A percentile compares a stretch with the other conserved stretches of the same genome.
Conservation (phyloP, 37 sponge, comb jelly and placozoan species). For the Cliona cf. orientalis region DNA sequence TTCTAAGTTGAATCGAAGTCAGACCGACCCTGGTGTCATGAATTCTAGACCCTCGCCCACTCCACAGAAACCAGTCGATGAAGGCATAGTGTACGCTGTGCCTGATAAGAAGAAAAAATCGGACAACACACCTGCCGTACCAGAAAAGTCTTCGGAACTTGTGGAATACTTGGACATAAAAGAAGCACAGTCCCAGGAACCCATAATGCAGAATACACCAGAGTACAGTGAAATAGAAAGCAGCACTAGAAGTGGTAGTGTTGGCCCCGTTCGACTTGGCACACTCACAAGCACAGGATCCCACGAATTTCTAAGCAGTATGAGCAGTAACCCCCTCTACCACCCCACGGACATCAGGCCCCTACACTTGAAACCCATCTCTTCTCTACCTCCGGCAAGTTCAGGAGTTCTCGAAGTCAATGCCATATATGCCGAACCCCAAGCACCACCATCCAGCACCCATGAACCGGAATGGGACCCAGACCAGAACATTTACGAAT, state of each 20-base stretch:
- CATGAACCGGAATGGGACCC: too few species aligned
- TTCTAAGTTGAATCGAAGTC: neutral
- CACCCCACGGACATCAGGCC: neutral
- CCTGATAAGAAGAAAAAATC: neutral
- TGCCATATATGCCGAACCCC: conserved; percentile 7
- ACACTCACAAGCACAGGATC: too few species aligned
- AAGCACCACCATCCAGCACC: neutral
- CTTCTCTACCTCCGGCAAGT: too few species aligned
- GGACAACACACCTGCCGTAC: neutral
- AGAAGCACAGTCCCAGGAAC: too few species aligned
- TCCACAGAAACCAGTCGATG: neutral
- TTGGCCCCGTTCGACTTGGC: too few species aligned
- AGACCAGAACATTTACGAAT: conserved; percentile 9
- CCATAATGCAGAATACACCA: too few species aligned
- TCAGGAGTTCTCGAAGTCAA: neutral
- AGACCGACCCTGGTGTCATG: neutral
- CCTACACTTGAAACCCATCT: too few species aligned
- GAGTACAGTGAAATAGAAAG: too few species aligned
- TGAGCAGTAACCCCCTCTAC: conserved; percentile 8
- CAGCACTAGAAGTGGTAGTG: too few species aligned
- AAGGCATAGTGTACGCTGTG: neutral
- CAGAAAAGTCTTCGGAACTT: neutral
- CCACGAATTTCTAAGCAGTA: too few species aligned
- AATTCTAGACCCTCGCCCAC: neutral
- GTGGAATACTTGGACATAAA: too few species aligned